Evolutionary conservation across 2,888 invertebrate species (phyloP).

Genomic region (Andrena marginata): DNA sequence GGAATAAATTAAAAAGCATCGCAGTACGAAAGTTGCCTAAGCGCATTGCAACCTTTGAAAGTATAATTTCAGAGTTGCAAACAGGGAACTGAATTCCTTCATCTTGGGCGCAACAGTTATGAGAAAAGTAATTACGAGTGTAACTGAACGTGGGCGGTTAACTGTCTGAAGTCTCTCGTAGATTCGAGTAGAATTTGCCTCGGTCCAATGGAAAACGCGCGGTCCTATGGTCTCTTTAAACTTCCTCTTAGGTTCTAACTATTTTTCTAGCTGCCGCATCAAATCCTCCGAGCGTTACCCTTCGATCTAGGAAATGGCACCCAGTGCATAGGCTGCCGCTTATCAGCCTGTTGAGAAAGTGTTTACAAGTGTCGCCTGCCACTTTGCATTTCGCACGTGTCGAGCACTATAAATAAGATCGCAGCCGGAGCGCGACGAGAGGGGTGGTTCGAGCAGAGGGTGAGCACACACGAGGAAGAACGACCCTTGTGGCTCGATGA

Average conservation of each 20-base stretch:
- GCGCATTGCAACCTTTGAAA: conserved; percentile 8
- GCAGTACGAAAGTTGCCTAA: conserved; percentile 15
- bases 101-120: background rate
- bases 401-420: conserved; percentile 20
- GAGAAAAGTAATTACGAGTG: background rate
- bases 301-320: background rate
- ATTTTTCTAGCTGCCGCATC: background rate
- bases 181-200: background rate
- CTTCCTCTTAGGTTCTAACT: background rate
- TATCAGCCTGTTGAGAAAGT: background rate
- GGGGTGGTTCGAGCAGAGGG: conserved; percentile 13
- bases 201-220: background rate
- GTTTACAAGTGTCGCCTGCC: conserved; percentile 19
- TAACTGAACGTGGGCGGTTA: background rate
- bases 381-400: background rate
- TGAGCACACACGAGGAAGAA: conserved; percentile 44
- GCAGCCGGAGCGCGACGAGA: conserved; percentile 10
- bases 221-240: background rate
- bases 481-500: conserved; percentile 54
- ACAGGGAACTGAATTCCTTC: conserved; percentile 14
- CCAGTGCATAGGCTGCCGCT: background rate
- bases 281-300: background rate
- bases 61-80: conserved; percentile 3
- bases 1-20: conserved; percentile 37
- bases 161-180: background rate